Evolutionary conservation across 2,888 invertebrate species (phyloP).

Genomic region (Hypselothyrea guttata): DNA sequence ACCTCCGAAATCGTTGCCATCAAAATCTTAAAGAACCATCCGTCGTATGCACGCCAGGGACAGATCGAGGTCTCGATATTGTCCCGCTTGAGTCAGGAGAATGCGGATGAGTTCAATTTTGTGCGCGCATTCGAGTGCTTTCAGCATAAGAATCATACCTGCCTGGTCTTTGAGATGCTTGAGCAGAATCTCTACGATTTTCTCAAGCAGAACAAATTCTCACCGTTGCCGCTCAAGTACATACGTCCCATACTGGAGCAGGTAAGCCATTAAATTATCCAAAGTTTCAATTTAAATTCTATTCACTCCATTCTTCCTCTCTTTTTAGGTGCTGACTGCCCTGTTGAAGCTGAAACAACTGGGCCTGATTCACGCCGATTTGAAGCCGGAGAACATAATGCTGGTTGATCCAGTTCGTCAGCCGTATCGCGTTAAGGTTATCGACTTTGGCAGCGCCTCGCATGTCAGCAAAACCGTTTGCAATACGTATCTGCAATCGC

Average conservation of each 20-base stretch:
- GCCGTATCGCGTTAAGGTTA: conserved; percentile 99
- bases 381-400: conserved; percentile 99
- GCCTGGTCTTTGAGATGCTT: conserved; percentile 99
- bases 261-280: conserved; percentile 83
- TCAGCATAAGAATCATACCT: conserved; percentile 99
- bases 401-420: conserved; percentile 98
- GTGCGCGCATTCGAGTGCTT: conserved; percentile 99
- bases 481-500: conserved; percentile 99
- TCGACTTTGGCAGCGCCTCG: conserved; percentile 99
- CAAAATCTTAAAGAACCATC: conserved; percentile 99
- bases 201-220: conserved; percentile 99
- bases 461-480: conserved; percentile 99
- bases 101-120: conserved; percentile 99
- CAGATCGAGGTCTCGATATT: conserved; percentile 99
- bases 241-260: conserved; percentile 99
- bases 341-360: conserved; percentile 91
- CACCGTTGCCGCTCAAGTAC: conserved; percentile 98
- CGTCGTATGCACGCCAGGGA: conserved; percentile 99
- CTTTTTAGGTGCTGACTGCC: conserved; percentile 85
- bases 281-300: background rate
- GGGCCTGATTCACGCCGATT: conserved; percentile 99
- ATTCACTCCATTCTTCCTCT: background rate
- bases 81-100: conserved; percentile 96
- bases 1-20: conserved; percentile 99
- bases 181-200: conserved; percentile 99